Evolutionary conservation across 1,140 invertebrate species (phyloP), one percentile per base, ranked within the genome.

Genomic region (Diorhabda carinulata): DNA sequence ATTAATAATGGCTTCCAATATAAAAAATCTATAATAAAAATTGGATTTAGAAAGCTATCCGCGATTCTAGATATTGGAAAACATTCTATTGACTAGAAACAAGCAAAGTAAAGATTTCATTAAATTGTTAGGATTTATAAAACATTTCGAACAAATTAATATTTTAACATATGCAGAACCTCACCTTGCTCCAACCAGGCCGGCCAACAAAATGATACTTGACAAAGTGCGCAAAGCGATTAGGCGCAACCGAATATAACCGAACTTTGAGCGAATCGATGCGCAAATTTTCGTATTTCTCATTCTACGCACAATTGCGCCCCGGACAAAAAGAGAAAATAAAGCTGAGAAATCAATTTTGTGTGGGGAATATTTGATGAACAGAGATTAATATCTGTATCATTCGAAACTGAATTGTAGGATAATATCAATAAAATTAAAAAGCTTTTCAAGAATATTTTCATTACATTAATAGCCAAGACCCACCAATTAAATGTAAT

Each of bases 151-250:
- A 25, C 25, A 25, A 25, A 25, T 25, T 25, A 25, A 25, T 25
- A 25, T 25, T 25, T 25, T 25, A 1, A 52, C 47, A 52, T 52
- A 52, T 52, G 47, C 47, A 52, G n/a, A 52, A 52, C 57, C 73
- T 76, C 64, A 77, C 76, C 74, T 76, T 81, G 76, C 78, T 79
- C 82, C 82, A 81, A 83, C 83, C 83, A 83, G 82, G 83, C 80
- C 83, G 83, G 83, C 82, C 84, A 86, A 85, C 84, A 85, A 86
- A 83, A 61, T 60, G 68, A 43, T 66, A 62, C 43, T 10, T 62
- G 57, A 25, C 6, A 52, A n/a, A 52, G n/a, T 67, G 65, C 65
- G 65, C 58, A 67, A 57, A 25, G 41, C 40, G 43, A 41, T 59
- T 9, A 5, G 8, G 64, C 64, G 64, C 64, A 66, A 57, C 47